These are phyloP conservation scores for Leptinotarsa defecta DNA, from an alignment of 1,140 invertebrate genomes.

Conservation along the genomic window DNA sequence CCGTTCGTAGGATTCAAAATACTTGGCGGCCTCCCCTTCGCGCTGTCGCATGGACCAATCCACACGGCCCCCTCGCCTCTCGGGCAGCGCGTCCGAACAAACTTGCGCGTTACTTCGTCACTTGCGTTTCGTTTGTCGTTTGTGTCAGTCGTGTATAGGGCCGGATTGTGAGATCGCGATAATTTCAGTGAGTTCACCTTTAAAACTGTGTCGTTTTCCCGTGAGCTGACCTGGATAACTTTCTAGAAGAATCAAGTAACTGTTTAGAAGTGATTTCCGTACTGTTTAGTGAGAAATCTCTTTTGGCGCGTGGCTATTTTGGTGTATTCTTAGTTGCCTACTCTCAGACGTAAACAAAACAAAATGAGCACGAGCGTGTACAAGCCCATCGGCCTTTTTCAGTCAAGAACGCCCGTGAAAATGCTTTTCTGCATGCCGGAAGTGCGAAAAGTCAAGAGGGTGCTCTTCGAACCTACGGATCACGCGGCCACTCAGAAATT, in stretches of 20 bases:
- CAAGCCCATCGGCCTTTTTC: conserved; percentile 35
- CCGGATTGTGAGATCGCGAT: background rate
- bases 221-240: conserved; percentile 2
- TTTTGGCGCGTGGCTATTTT: conserved; percentile 21
- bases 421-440: conserved; percentile 33
- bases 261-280: background rate
- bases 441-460: conserved; percentile 49
- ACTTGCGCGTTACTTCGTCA: conserved; percentile 13
- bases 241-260: background rate
- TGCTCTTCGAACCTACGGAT: conserved; percentile 56
- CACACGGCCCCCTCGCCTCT: conserved; percentile 14
- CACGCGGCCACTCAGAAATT: conserved; percentile 55
- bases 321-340: conserved; percentile 48
- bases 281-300: background rate
- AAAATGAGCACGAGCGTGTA: conserved; percentile 45
- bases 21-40: conserved; percentile 36
- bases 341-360: conserved; percentile 27
- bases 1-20: conserved; percentile 4
- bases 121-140: conserved; percentile 15
- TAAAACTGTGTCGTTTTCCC: background rate
- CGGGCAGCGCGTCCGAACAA: background rate
- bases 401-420: conserved; percentile 32
- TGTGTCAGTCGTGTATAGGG: conserved; percentile 8
- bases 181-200: background rate
- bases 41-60: conserved; percentile 24